A percentile compares a stretch with the other conserved stretches of the same genome.
These are phyloP conservation scores for Caracal caracal DNA, from an alignment of 2,113 vertebrate genomes.

Conservation along the genomic window DNA sequence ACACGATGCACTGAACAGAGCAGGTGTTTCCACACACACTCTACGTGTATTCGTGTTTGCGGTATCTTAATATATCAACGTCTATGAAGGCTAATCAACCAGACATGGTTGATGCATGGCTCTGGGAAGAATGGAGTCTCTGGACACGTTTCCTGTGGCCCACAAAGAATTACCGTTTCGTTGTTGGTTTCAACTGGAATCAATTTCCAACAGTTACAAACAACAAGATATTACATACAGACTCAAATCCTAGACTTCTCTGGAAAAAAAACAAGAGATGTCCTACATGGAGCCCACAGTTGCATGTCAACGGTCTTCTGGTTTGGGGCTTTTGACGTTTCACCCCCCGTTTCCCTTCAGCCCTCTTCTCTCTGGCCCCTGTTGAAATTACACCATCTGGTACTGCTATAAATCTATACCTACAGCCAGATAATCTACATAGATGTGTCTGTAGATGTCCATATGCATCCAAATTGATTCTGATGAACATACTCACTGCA, in stretches of 20 bases:
- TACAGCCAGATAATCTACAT: neutral
- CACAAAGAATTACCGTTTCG: neutral
- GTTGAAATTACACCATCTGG: neutral
- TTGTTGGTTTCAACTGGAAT: neutral
- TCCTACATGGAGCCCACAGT: neutral
- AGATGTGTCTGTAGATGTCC: neutral
- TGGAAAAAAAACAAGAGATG: neutral
- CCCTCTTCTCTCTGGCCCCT: neutral
- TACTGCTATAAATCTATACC: fast-evolving
- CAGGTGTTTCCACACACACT: fast-evolving
- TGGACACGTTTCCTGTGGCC: neutral
- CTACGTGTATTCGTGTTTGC: fast-evolving
- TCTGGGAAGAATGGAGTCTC: too few relatives aligned
- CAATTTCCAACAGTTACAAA: neutral
- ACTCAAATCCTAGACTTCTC: neutral
- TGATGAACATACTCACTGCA: neutral
- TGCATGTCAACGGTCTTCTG: neutral
- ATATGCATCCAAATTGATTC: neutral
- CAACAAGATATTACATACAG: neutral
- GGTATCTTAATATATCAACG: neutral
- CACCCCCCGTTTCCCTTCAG: neutral
- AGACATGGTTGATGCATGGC: fast-evolving
- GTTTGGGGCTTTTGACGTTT: neutral
- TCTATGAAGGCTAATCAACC: neutral
- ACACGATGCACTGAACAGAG: neutral